Percentiles rank a stretch among this genome's conserved stretches.
Conservation (phyloP, 2,888 invertebrate species). For the Petrophora chlorosata region DNA sequence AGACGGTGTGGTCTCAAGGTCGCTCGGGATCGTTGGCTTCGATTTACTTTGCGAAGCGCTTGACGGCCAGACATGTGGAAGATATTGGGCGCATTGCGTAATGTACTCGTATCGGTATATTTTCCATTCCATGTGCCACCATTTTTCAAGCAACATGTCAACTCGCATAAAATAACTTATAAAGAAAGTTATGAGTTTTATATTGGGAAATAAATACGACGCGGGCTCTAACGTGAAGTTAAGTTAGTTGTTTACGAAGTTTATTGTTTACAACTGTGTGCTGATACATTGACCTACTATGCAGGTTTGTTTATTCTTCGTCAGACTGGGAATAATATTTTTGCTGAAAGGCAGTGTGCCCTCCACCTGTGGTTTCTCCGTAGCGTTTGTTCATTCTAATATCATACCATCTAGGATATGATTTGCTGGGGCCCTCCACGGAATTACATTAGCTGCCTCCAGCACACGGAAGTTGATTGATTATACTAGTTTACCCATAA, state of each 20-base stretch:
- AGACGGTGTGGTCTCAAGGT: slow-evolving; percentile 48
- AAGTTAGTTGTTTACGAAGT: neutral
- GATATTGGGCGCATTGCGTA: slow-evolving; percentile 61
- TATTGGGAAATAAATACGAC: neutral
- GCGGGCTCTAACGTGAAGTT: neutral
- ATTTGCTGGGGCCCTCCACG: no score
- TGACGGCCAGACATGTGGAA: slow-evolving; percentile 45
- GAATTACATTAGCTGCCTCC: no score
- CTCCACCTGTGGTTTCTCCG: neutral
- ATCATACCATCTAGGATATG: neutral
- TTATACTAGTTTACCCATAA: no score
- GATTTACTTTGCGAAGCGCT: slow-evolving; percentile 50
- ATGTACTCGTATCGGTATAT: slow-evolving; percentile 26
- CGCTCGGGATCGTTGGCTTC: slow-evolving; percentile 45
- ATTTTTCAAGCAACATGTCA: neutral
- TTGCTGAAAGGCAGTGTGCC: neutral
- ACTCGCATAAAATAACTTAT: slow-evolving; percentile 11
- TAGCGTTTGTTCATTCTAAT: neutral
- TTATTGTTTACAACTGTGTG: slow-evolving; percentile 8
- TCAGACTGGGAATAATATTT: slow-evolving; percentile 4
- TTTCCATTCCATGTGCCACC: neutral
- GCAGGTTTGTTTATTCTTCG: neutral
- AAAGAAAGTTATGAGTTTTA: slow-evolving; percentile 4
- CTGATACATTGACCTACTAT: neutral
- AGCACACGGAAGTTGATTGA: no score